Conservation (phyloP, 1,140 invertebrate species). For the Drosophila ercepeae region DNA sequence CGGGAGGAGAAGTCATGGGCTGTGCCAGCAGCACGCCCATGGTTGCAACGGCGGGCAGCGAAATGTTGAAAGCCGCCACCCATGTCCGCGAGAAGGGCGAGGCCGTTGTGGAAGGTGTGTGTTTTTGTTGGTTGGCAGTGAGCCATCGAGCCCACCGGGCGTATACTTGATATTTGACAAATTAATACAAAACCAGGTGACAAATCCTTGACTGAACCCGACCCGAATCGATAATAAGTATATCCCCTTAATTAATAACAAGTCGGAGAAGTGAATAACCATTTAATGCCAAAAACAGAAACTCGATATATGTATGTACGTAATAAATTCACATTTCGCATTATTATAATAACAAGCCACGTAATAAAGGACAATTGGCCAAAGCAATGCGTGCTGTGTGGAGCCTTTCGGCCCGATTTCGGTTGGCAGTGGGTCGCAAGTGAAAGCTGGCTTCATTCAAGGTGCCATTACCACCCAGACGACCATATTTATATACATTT, state of each 20-base stretch:
- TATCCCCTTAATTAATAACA: constrained; percentile 12
- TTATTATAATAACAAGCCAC: constrained; percentile 67
- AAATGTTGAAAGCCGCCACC: constrained; percentile 80
- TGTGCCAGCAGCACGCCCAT: constrained; percentile 83
- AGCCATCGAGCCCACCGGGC: constrained; percentile 15
- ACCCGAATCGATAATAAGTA: constrained; percentile 24
- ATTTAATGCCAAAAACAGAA: constrained; percentile 32
- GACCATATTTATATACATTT: constrained; percentile 40
- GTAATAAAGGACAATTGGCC: constrained; percentile 63
- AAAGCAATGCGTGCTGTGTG: constrained; percentile 41
- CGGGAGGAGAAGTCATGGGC: constrained; percentile 64
- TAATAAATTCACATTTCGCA: constrained; percentile 34
- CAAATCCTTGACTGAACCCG: constrained; percentile 20
- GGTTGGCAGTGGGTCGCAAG: constrained; percentile 25
- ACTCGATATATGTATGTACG: constrained; percentile 23
- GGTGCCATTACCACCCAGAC: constrained; percentile 12
- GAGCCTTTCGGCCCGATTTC: constrained; percentile 39
- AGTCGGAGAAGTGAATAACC: constrained; percentile 8
- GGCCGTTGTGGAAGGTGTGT: constrained; percentile 71
- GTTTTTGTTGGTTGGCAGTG: constrained; percentile 36
- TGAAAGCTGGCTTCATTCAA: constrained; percentile 29
- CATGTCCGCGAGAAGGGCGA: constrained; percentile 78
- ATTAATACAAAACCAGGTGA: not conserved
- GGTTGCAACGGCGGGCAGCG: constrained; percentile 78
- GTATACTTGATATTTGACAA: constrained; percentile 24